These are phyloP conservation scores for Paguma larvata DNA, from an alignment of 2,797 vertebrate species.

Conservation along the genomic window DNA sequence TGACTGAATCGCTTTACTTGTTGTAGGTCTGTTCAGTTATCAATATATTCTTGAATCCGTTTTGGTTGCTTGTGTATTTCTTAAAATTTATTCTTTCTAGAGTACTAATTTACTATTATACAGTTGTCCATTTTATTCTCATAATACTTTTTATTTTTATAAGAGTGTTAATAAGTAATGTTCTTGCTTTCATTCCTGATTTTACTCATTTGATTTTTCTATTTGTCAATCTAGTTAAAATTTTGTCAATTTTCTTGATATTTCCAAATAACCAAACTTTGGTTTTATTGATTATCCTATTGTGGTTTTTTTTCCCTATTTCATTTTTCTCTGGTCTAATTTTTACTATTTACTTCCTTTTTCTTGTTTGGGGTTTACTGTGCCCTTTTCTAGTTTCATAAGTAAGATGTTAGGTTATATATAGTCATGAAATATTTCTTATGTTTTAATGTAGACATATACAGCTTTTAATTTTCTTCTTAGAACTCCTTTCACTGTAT, in stretches of 20 bases:
- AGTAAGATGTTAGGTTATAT: not conserved
- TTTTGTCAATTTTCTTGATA: not conserved
- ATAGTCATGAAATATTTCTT: not conserved
- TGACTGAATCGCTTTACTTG: not conserved
- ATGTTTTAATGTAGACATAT: not conserved
- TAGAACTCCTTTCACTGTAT: not conserved
- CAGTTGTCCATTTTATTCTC: not conserved
- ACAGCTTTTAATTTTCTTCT: not conserved
- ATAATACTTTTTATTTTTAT: not conserved
- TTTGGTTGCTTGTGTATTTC: not conserved
- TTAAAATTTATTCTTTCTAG: not conserved
- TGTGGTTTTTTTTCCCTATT: not conserved
- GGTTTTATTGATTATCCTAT: not conserved
- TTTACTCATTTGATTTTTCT: not conserved
- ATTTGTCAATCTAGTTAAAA: not conserved
- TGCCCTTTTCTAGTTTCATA: not conserved
- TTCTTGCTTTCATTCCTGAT: not conserved
- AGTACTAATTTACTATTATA: not conserved
- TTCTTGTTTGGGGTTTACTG: not conserved
- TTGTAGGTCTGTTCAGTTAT: not conserved
- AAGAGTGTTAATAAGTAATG: not conserved
- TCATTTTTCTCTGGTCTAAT: not conserved
- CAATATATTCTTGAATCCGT: not conserved
- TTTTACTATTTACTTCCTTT: not conserved
- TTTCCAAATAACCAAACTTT: not conserved